These are phyloP conservation scores for Monopterus albus DNA, from an alignment of 2,113 vertebrate species.

Conservation along the genomic window DNA sequence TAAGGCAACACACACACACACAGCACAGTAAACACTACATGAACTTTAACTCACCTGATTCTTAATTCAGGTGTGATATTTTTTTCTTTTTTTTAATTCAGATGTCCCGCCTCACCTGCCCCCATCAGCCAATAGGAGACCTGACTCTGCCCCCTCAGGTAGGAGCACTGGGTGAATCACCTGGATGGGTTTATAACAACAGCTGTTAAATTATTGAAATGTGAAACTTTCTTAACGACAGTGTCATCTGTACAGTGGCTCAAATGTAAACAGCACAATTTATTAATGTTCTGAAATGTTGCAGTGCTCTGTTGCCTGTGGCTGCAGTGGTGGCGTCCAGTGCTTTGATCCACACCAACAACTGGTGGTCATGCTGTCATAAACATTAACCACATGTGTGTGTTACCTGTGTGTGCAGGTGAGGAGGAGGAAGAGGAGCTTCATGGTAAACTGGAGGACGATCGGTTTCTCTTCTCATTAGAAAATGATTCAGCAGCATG, in stretches of 20 bases:
- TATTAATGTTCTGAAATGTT: too few relatives aligned
- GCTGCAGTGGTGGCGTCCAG: too few relatives aligned
- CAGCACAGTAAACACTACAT: not conserved
- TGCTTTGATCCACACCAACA: too few relatives aligned
- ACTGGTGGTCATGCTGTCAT: too few relatives aligned
- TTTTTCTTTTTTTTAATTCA: slow-evolving; percentile 22
- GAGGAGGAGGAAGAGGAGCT: slow-evolving; percentile 81
- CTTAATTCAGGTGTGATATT: too few relatives aligned
- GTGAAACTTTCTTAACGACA: too few relatives aligned
- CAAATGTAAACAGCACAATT: too few relatives aligned
- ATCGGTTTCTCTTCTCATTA: slow-evolving; percentile 82
- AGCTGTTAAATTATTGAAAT: too few relatives aligned
- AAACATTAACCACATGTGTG: not conserved
- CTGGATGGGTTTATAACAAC: not conserved
- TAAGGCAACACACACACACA: slow-evolving; percentile 3
- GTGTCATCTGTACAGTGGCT: too few relatives aligned
- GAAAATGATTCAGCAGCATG: slow-evolving; percentile 81
- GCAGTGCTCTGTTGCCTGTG: too few relatives aligned
- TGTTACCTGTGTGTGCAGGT: slow-evolving; percentile 35
- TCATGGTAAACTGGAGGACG: slow-evolving; percentile 83
- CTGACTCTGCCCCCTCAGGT: slow-evolving; percentile 54
- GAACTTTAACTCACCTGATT: not conserved
- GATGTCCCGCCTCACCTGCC: slow-evolving; percentile 51
- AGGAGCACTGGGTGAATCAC: not conserved
- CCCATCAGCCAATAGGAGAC: slow-evolving; percentile 16